Evolutionary conservation across 1,140 invertebrate genomes (phyloP).

Genomic region (Temnothorax nylanderi): DNA sequence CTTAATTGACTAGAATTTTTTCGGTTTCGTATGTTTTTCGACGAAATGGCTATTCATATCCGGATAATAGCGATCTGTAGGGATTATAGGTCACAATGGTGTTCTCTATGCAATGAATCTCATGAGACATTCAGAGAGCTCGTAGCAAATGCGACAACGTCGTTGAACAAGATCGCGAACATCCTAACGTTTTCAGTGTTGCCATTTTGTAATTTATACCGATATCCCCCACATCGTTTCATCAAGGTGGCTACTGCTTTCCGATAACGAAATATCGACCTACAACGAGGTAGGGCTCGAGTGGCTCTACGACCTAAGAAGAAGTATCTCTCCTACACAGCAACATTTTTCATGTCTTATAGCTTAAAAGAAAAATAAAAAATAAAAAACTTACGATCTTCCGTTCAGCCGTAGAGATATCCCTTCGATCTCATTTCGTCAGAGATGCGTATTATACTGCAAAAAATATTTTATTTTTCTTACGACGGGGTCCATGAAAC

Average conservation of each 20-base stretch:
- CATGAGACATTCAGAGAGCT: conserved; percentile 28
- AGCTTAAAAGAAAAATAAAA: background rate
- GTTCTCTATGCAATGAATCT: background rate
- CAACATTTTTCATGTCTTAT: background rate
- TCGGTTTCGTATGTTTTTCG: background rate
- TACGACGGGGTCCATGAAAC: background rate
- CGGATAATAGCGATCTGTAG: background rate
- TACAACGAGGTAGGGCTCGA: background rate
- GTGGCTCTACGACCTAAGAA: background rate
- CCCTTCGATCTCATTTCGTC: background rate
- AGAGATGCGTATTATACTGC: background rate
- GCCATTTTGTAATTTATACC: conserved; percentile 67
- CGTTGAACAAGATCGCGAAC: conserved; percentile 24
- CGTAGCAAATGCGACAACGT: background rate
- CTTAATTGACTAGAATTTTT: background rate
- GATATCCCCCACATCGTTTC: conserved; percentile 67
- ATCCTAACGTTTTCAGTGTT: conserved; percentile 28
- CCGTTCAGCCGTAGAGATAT: background rate
- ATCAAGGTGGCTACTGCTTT: conserved; percentile 65
- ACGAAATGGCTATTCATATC: conserved; percentile 5
- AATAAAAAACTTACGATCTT: background rate
- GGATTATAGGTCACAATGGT: conserved; percentile 11
- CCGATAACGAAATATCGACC: conserved; percentile 72
- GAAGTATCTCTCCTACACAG: background rate
- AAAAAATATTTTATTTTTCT: conserved; percentile 14